Percentiles rank a stretch among this genome's conserved stretches.
Evolutionary conservation across 2,888 invertebrate genomes (phyloP).

Genomic region (Lycophotia porphyrea): DNA sequence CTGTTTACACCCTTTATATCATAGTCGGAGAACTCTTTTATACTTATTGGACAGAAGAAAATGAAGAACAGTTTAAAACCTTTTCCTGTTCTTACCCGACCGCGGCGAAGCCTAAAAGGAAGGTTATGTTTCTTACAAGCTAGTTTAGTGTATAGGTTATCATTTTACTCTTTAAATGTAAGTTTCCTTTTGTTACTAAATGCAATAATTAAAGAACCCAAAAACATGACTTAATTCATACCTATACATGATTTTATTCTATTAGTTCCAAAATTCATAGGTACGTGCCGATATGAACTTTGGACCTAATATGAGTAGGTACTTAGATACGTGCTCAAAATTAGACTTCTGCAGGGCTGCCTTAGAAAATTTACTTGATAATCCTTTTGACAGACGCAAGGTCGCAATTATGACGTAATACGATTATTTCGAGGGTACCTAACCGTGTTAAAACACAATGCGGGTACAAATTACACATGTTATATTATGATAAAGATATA

Average conservation of each 20-base stretch:
- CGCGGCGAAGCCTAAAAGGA: background rate
- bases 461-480: constrained; percentile 29
- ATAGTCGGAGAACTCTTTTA: background rate
- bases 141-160: background rate
- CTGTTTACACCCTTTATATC: too few species aligned
- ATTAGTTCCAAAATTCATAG: background rate
- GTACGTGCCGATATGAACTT: background rate
- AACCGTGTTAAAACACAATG: constrained; percentile 29
- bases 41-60: background rate
- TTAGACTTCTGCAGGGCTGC: background rate
- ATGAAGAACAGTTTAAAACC: background rate
- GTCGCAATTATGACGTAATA: constrained; percentile 36
- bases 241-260: background rate
- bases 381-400: constrained; percentile 11
- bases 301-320: background rate
- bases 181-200: background rate
- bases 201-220: background rate
- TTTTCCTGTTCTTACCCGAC: background rate
- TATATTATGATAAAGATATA: constrained; percentile 16
- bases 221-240: background rate
- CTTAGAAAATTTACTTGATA: constrained; percentile 12
- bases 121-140: background rate
- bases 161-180: background rate
- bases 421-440: constrained; percentile 8
- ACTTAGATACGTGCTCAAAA: background rate